Percentiles rank a stretch among this genome's conserved stretches.
Evolutionary conservation across 2,113 vertebrate genomes (phyloP).

Genomic region (Antechinus flavipes): DNA sequence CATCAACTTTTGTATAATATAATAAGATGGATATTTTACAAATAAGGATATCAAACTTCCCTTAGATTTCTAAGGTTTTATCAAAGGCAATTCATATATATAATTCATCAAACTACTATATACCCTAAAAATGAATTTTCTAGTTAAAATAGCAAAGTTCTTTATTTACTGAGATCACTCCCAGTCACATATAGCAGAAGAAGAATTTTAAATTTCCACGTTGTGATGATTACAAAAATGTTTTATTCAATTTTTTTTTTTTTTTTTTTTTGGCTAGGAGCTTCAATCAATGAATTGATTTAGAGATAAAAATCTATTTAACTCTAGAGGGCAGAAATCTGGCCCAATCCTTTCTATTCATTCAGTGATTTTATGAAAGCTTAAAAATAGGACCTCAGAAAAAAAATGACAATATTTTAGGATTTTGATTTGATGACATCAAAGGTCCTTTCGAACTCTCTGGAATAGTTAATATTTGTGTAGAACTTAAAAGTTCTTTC

Average conservation of each 20-base stretch:
- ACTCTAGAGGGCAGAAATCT: too few relatives aligned
- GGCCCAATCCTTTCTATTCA: too few relatives aligned
- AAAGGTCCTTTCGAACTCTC: background rate
- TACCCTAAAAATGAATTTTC: background rate
- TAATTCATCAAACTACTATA: background rate
- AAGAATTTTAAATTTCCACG: background rate
- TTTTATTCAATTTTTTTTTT: background rate
- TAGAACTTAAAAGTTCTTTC: background rate
- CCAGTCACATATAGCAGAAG: background rate
- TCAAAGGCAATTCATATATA: background rate
- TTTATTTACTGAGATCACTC: background rate
- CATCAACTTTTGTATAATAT: constrained; percentile 44
- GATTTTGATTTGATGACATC: background rate
- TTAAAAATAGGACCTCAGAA: too few relatives aligned
- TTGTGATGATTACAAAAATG: background rate
- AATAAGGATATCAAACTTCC: background rate
- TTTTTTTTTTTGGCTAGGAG: too few relatives aligned
- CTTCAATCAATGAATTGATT: too few relatives aligned
- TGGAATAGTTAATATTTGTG: background rate
- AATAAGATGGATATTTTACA: background rate
- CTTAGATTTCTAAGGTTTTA: background rate
- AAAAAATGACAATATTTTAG: background rate
- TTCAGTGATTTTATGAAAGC: too few relatives aligned
- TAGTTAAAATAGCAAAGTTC: background rate
- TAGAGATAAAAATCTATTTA: too few relatives aligned